A percentile compares a stretch with the other conserved stretches of the same genome.
These are phyloP conservation scores for Sebastolobus alascanus DNA, from an alignment of 2,797 vertebrate species.

Conservation along the genomic window DNA sequence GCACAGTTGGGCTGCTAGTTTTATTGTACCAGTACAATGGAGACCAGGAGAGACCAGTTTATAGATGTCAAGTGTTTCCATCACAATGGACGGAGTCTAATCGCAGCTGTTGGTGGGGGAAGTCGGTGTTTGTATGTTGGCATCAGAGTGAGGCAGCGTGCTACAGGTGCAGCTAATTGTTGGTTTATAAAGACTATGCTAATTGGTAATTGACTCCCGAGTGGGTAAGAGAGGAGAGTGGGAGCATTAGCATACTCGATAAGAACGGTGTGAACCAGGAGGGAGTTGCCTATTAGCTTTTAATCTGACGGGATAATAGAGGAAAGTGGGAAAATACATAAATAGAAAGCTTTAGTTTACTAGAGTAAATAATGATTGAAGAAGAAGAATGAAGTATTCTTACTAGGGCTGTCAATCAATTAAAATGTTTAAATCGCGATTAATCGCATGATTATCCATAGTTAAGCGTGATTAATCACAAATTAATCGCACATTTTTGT, in stretches of 20 bases:
- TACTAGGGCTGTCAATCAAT: not conserved
- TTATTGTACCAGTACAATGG: not conserved
- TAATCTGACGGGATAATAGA: conserved; percentile 29
- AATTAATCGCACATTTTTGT: too few species aligned
- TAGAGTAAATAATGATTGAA: not conserved
- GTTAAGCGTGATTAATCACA: not conserved
- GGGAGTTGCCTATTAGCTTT: conserved; percentile 26
- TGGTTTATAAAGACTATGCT: conserved; percentile 24
- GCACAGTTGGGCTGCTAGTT: conserved; percentile 10
- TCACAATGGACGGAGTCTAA: not conserved
- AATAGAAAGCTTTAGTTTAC: not conserved
- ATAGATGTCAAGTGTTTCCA: not conserved
- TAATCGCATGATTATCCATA: too few species aligned
- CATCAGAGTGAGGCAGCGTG: conserved; percentile 7
- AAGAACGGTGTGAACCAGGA: conserved; percentile 16
- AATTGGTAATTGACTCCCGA: conserved; percentile 28
- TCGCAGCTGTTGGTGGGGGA: not conserved
- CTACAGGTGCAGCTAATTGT: conserved; percentile 25
- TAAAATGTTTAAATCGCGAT: not conserved
- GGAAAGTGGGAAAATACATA: conserved; percentile 1
- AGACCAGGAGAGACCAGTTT: not conserved
- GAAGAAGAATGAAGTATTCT: not conserved
- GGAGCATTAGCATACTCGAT: conserved; percentile 8
- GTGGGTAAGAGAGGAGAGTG: not conserved
- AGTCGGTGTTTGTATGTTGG: not conserved